Percentiles rank a stretch among this genome's conserved stretches.
These are phyloP conservation scores for Rhyacophila evoluta DNA, from an alignment of 2,888 invertebrate species.

Conservation along the genomic window DNA sequence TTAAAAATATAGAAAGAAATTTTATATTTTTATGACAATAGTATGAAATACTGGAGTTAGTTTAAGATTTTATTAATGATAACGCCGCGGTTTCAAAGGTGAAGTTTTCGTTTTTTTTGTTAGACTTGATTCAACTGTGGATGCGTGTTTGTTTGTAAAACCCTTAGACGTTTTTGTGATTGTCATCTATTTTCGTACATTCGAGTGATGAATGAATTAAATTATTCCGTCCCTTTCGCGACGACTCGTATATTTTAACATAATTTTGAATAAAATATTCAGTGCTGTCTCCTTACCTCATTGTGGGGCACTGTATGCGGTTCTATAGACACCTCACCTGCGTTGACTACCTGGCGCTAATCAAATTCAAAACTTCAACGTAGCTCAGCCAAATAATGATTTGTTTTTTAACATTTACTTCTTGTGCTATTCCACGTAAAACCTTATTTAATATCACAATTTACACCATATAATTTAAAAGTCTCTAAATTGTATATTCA, in stretches of 20 bases:
- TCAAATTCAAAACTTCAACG: slow-evolving; percentile 4
- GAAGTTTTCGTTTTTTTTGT: not conserved
- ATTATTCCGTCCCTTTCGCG: slow-evolving; percentile 18
- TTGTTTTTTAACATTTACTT: not conserved
- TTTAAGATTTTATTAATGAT: not conserved
- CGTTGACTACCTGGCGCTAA: not conserved
- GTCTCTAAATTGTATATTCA: too few species aligned
- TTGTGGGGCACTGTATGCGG: slow-evolving; percentile 17
- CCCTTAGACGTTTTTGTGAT: slow-evolving; percentile 5
- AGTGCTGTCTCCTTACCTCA: not conserved
- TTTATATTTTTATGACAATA: too few species aligned
- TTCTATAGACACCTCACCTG: not conserved
- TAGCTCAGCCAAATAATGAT: not conserved
- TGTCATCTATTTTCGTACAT: slow-evolving; percentile 13
- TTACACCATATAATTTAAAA: too few species aligned
- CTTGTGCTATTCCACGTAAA: too few species aligned
- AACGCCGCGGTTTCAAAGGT: not conserved
- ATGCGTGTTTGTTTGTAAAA: not conserved
- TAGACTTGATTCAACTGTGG: not conserved
- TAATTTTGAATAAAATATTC: slow-evolving; percentile 22
- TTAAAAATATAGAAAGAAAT: too few species aligned
- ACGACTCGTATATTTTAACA: slow-evolving; percentile 21
- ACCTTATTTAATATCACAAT: too few species aligned
- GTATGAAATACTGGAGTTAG: too few species aligned
- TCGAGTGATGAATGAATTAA: slow-evolving; percentile 19